These are phyloP conservation scores for Philereme transversata DNA, from an alignment of 2,888 invertebrate genomes.

Conservation along the genomic window DNA sequence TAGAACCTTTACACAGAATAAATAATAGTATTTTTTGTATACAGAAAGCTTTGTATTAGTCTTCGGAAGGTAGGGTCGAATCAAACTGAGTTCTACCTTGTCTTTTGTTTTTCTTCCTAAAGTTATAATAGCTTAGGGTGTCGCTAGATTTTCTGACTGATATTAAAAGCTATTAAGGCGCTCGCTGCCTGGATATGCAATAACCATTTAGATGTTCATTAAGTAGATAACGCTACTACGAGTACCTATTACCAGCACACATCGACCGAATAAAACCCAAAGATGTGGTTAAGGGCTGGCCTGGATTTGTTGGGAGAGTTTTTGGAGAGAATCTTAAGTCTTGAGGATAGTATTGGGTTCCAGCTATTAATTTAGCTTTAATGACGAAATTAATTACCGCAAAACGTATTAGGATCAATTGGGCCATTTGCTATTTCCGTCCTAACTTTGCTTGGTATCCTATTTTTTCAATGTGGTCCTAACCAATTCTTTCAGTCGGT, in stretches of 20 bases:
- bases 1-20: too few species aligned
- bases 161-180: slow-evolving; percentile 22
- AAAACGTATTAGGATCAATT: too few species aligned
- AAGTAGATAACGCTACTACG: slow-evolving; percentile 31
- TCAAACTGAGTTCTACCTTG: not conserved
- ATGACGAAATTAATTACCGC: too few species aligned
- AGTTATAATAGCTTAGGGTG: slow-evolving; percentile 7
- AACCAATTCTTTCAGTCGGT: not conserved
- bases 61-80: not conserved
- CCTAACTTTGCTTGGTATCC: not conserved
- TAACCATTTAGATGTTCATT: slow-evolving; percentile 36
- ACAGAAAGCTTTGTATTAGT: not conserved
- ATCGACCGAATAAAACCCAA: slow-evolving; percentile 41
- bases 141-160: slow-evolving; percentile 20
- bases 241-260: slow-evolving; percentile 25
- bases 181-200: slow-evolving; percentile 29
- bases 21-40: too few species aligned
- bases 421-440: not conserved
- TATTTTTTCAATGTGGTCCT: not conserved
- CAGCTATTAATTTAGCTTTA: too few species aligned
- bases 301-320: not conserved
- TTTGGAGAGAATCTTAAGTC: too few species aligned
- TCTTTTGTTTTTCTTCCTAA: not conserved
- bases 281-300: slow-evolving; percentile 33
- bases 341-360: too few species aligned